phyloP scores from a whole-genome alignment of 2,113 vertebrate species.

The Erpornis zantholeuca region DNA sequence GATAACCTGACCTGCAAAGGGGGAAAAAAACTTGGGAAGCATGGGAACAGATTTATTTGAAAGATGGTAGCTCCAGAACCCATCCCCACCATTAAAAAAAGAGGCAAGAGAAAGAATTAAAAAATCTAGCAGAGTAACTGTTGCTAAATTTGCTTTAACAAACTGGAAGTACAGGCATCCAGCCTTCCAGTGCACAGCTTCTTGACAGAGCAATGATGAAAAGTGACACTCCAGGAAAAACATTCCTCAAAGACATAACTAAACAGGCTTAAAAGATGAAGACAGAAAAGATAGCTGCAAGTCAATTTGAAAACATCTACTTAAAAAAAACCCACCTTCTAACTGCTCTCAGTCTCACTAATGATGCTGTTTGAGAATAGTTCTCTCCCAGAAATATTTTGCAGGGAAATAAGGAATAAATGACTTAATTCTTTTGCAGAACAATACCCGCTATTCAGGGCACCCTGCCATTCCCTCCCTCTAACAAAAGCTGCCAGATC shows the following conservation, averaged over 20 bases:
- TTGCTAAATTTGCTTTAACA: background rate
- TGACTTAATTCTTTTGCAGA: background rate
- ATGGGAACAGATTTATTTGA: background rate
- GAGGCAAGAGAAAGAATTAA: accelerated
- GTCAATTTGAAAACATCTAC: background rate
- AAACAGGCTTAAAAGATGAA: background rate
- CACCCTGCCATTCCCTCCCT: background rate
- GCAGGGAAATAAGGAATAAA: background rate
- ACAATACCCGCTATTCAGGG: background rate
- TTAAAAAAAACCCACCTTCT: background rate
- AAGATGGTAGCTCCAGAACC: background rate
- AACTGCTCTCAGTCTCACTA: background rate
- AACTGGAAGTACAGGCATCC: background rate
- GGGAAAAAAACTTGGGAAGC: background rate
- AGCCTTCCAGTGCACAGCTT: background rate
- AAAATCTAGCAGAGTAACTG: background rate
- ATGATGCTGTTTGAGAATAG: background rate
- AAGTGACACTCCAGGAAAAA: background rate
- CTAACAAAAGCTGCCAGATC: background rate
- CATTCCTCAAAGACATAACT: background rate
- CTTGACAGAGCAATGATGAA: background rate
- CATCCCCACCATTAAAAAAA: accelerated
- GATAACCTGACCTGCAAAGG: background rate
- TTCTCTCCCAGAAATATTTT: background rate
- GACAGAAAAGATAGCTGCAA: background rate